Evolutionary conservation across 2,797 vertebrate genomes (phyloP).

Genomic region (Sarcoramphus papa): DNA sequence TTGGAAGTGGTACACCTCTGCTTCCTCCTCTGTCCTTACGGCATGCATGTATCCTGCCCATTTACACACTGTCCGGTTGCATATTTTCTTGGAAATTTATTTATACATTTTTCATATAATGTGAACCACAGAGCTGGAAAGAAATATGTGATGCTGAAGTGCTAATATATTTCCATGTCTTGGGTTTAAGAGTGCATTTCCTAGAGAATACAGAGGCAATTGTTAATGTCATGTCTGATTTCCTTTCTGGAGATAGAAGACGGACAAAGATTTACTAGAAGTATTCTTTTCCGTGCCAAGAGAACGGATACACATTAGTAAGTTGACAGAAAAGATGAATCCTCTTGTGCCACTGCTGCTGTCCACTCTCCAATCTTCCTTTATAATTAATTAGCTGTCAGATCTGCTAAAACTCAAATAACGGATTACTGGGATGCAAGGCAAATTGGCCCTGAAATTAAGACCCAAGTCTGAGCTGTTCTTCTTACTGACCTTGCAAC

Average conservation of each 20-base stretch:
- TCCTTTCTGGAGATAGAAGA: constrained; percentile 57
- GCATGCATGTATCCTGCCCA: accelerated
- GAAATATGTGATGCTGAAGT: background rate
- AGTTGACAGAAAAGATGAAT: constrained; percentile 68
- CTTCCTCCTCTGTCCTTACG: background rate
- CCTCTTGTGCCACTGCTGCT: constrained; percentile 37
- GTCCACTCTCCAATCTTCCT: constrained; percentile 61
- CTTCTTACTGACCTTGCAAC: constrained; percentile 64
- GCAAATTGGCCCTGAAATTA: constrained; percentile 74
- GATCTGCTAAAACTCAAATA: constrained; percentile 59
- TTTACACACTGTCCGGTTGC: accelerated
- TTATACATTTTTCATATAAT: background rate
- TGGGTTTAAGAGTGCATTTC: constrained; percentile 42
- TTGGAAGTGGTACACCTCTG: background rate
- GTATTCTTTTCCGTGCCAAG: constrained; percentile 12
- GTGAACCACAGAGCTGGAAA: background rate
- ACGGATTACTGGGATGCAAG: constrained; percentile 40
- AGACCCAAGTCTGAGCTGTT: constrained; percentile 52
- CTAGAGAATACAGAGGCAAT: constrained; percentile 62
- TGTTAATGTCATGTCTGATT: constrained; percentile 73
- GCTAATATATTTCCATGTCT: constrained; percentile 48
- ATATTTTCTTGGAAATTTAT: background rate
- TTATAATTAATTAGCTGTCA: constrained; percentile 80
- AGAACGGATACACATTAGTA: constrained; percentile 46
- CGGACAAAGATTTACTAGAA: constrained; percentile 66